Evolutionary conservation across 2,888 invertebrate species (phyloP), one percentile per base, ranked within the genome.

Genomic region (Andricus quercusramuli): DNA sequence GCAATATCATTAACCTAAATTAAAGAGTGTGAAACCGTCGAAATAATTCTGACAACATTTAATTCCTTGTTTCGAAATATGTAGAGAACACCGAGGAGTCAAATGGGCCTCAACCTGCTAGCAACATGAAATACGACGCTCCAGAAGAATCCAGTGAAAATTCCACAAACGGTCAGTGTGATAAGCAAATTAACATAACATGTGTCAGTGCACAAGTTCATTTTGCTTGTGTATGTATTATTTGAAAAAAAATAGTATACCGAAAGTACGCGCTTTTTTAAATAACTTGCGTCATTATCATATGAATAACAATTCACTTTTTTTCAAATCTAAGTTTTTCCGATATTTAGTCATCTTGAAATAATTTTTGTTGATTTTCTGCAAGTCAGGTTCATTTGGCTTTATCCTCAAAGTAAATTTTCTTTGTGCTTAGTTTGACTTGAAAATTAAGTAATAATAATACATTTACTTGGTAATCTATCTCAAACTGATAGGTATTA

Each of bases 71-170:
- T 82, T 77, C 85, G 76, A 80, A 82, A 78, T 81, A 78, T 86
- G 79, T 85, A 91, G 91, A 89, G 81, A 88, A 83, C 84, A 85
- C 86, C 79, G 91, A 91, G 76, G 89, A 88, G 79, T 85, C 83
- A 37, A 89, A 88, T 83, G 88, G 85, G 68, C 87, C 90, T 64
- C 85, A 88, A 78, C 83, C 89, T 47, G 85, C 88, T 77, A 87
- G 88, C 80, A 85, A 89, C 51, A 89, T 91, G 88, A 91, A 91
- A 78, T 87, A 90, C 65, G 90, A 91, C 80, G 90, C 89, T 11
- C 89, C 90, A 11, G 90, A 90, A 59, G 90, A 91, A 66, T 86
- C 86, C 13, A 84, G 86, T 29, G 88, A 89, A 80, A 89, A 90
- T 85, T 89, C 90, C n/a, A 83, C 89, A 5, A 90, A 89, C 85